Evolutionary conservation across 2,797 vertebrate genomes (phyloP).

Genomic region (Sebastes kiyomatsui): DNA sequence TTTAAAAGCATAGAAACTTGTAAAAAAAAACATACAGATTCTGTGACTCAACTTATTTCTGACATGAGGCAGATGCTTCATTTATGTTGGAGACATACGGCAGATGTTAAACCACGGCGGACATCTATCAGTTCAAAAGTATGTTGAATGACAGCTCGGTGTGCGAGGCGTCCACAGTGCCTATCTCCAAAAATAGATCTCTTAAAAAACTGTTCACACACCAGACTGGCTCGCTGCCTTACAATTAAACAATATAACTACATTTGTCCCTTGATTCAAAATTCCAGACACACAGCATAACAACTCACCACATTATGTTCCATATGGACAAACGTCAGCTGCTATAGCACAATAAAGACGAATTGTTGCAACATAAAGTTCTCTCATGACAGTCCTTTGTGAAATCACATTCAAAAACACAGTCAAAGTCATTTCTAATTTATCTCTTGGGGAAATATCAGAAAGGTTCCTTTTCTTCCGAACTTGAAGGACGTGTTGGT

Average conservation of each 20-base stretch:
- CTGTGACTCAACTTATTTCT: not conserved
- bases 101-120: constrained; percentile 7
- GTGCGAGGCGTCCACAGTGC: not conserved
- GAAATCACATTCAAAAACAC: not conserved
- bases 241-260: not conserved
- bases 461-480: not conserved
- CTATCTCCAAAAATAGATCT: not conserved
- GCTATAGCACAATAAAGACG: not conserved
- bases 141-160: constrained; percentile 14
- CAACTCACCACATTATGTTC: not conserved
- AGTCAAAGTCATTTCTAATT: not conserved
- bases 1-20: not conserved
- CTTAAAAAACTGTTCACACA: not conserved
- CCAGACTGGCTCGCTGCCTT: not conserved
- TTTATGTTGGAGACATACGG: constrained; percentile 14
- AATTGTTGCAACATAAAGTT: not conserved
- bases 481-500: not conserved
- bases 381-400: not conserved
- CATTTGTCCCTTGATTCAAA: not conserved
- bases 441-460: too few relatives aligned
- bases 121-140: constrained; percentile 2
- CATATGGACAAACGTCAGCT: constrained; percentile 1
- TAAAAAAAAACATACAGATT: not conserved
- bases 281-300: not conserved
- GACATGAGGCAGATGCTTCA: constrained; percentile 4